These are phyloP conservation scores for Leuciscus waleckii DNA, from an alignment of 2,797 vertebrate species.

Conservation along the genomic window DNA sequence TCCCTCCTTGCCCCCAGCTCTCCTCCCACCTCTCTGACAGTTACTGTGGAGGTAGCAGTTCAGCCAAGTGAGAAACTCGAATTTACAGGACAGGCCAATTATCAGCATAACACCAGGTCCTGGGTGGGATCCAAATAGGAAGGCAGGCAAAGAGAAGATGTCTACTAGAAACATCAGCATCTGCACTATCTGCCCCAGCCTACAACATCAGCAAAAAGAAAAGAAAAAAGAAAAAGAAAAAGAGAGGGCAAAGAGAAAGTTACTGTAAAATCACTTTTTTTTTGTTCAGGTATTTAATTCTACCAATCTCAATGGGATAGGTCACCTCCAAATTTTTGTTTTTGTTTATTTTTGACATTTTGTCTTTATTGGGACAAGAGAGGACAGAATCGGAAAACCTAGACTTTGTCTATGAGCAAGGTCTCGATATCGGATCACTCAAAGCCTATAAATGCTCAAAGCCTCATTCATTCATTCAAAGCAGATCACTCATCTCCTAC, in stretches of 20 bases:
- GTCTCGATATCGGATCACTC: neutral
- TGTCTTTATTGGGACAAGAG: neutral
- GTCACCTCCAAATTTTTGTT: rapidly evolving
- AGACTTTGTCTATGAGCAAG: neutral
- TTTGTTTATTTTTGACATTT: neutral
- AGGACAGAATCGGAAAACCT: neutral
- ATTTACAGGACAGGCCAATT: constrained; percentile 76
- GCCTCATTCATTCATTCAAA: no score
- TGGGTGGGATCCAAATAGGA: constrained; percentile 72
- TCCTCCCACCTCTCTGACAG: constrained; percentile 59
- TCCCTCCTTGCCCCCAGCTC: constrained; percentile 16
- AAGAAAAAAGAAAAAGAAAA: constrained; percentile 3
- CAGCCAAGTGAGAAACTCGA: constrained; percentile 75
- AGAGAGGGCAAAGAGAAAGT: constrained; percentile 10
- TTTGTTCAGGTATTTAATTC: constrained; percentile 43
- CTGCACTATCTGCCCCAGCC: constrained; percentile 63
- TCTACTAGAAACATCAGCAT: constrained; percentile 57
- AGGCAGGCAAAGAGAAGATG: constrained; percentile 59
- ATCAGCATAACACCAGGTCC: constrained; percentile 75
- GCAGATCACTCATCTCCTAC: neutral
- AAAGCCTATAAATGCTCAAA: neutral
- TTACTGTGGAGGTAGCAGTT: constrained; percentile 71
- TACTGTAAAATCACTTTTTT: constrained; percentile 46
- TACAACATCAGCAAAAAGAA: constrained; percentile 61
- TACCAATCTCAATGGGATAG: neutral